Base-by-base conservation (phyloP, 2,113 vertebrate genomes). In the Cettia cetti region DNA sequence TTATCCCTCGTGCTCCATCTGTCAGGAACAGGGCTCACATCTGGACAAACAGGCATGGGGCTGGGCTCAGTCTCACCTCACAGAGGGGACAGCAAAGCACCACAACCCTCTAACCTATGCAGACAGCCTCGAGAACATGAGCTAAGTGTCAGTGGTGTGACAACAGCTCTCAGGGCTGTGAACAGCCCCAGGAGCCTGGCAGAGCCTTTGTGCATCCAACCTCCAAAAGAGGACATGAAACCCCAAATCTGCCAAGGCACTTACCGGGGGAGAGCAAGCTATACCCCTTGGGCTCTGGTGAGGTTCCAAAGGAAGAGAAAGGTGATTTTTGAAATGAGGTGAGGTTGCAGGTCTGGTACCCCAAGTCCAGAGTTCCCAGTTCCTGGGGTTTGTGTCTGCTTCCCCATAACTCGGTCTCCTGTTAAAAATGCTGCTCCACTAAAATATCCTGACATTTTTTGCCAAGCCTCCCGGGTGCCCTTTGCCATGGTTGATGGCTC, bases 101-200 rank as follows among this genome's bases (percentile, higher is more conserved):
- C 49, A 20, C 63, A 65, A 20, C 44, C 35, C 37, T 84, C 49
- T 14, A 52, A 90, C 66, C 49, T 74, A 23, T 61, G 31, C 23
- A 68, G 70, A 47, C 49, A 82, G 61, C 68, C 45, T 63, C 68
- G 77, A 17, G 35, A 69, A 50, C 1, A 0, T 64, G 63, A 77
- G 35, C 37, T 64, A 56, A 92, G 76, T 74, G 71, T 89, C 77
- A 57, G 69, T 57, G 37, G 44, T 90, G 77, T 72, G 78, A 84
- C 4, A 3, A 53, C 72, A 87, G 61, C 61, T 84, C 19, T 80
- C 7, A 2, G 49, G 50, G 42, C 7, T 59, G 6, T 27, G 26
- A 76, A 63, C 23, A 70, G 50, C 19, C 65, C 39, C 59, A 45
- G 71, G 59, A 86, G 49, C 61, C n/a, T 5, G 0, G 53, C 57